Conservation (phyloP, 2,113 vertebrate genomes). For the Peromyscus leucopus region DNA sequence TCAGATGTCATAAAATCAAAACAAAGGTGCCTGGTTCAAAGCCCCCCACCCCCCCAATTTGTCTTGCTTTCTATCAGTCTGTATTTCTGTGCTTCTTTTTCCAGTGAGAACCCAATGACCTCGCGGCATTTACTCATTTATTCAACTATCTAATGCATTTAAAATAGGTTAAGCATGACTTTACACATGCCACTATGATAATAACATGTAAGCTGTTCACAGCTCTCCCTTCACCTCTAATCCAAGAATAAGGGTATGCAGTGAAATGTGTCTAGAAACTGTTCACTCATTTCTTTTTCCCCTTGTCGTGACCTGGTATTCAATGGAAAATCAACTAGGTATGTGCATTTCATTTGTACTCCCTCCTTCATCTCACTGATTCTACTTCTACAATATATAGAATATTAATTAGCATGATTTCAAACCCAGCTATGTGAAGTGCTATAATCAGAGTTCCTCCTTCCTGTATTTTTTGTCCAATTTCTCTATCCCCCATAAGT, state of each 20-base stretch:
- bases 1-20: not conserved
- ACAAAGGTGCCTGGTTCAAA: not conserved
- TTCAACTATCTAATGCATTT: not conserved
- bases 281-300: not conserved
- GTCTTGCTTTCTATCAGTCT: not conserved
- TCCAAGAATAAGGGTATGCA: not conserved
- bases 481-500: not conserved
- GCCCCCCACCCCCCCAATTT: not conserved
- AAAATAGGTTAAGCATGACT: not conserved
- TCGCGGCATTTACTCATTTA: not conserved
- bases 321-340: not conserved
- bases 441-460: not conserved
- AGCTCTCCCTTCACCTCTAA: not conserved
- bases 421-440: not conserved
- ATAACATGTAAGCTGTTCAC: not conserved
- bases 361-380: not conserved
- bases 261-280: not conserved
- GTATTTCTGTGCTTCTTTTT: not conserved
- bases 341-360: not conserved
- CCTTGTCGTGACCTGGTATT: not conserved
- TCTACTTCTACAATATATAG: conserved; percentile 20
- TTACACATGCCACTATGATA: not conserved
- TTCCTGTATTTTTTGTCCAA: not conserved
- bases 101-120: not conserved
- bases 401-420: not conserved